phyloP scores from a whole-genome alignment of 2,797 vertebrate species.

The Enteromius trimaculatus region DNA sequence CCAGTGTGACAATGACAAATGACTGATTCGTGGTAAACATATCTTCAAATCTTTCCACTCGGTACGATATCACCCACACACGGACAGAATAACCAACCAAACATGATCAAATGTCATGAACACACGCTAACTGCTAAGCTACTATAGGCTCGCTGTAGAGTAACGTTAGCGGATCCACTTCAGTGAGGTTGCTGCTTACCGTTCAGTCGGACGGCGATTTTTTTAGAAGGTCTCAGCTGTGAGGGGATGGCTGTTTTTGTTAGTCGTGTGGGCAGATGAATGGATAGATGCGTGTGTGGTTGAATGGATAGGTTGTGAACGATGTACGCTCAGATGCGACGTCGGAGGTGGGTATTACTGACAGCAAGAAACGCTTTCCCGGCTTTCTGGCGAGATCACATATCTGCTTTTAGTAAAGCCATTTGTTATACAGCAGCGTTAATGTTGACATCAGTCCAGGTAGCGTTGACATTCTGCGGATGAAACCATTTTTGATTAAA shows the following conservation, averaged over 20 bases:
- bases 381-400: constrained; percentile 29
- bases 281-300: background rate
- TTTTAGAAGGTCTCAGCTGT: background rate
- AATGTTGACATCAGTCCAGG: background rate
- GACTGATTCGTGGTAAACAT: background rate
- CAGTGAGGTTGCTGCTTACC: constrained; percentile 9
- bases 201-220: constrained; percentile 20
- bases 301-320: constrained; percentile 30
- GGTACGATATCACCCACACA: background rate
- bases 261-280: constrained; percentile 11
- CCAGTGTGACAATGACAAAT: background rate
- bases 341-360: constrained; percentile 9
- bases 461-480: background rate
- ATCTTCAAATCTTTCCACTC: background rate
- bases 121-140: constrained; percentile 43
- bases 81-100: background rate
- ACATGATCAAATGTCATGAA: constrained; percentile 10
- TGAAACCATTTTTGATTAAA: constrained; percentile 35
- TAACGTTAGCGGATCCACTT: background rate
- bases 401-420: constrained; percentile 32
- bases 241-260: constrained; percentile 4
- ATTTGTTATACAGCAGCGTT: background rate
- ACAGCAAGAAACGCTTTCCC: constrained; percentile 13
- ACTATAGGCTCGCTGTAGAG: background rate
- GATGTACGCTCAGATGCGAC: constrained; percentile 23